A percentile compares a stretch with the other conserved stretches of the same genome.
phyloP scores from a whole-genome alignment of 2,888 invertebrate genomes.

The Lumbricus terrestris region DNA sequence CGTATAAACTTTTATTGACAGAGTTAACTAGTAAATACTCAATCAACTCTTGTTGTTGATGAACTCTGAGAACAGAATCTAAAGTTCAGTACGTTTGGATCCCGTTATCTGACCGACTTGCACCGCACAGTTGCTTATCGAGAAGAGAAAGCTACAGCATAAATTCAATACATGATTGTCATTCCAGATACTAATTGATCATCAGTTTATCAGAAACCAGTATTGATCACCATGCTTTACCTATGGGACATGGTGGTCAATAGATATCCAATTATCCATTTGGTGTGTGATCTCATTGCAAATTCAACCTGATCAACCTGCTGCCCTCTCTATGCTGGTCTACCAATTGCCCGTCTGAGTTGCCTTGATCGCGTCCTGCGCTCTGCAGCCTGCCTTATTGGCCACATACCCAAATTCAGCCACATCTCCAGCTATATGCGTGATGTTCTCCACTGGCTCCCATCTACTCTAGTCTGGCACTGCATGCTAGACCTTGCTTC shows the following conservation, averaged over 20 bases:
- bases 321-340: too few species aligned
- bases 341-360: too few species aligned
- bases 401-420: too few species aligned
- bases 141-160: constrained; percentile 3
- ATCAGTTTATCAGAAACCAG: not conserved
- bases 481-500: too few species aligned
- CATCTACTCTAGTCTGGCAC: too few species aligned
- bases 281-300: too few species aligned
- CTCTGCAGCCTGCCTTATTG: too few species aligned
- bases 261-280: too few species aligned
- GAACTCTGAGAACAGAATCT: not conserved
- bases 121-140: not conserved
- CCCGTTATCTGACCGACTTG: not conserved
- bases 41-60: not conserved
- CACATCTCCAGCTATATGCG: too few species aligned
- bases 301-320: too few species aligned
- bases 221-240: not conserved
- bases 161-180: not conserved
- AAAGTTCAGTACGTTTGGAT: not conserved
- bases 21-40: not conserved
- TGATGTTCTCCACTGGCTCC: too few species aligned
- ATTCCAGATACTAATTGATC: not conserved
- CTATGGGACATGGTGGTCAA: not conserved
- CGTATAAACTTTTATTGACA: constrained; percentile 3
- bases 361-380: too few species aligned